Evolutionary conservation across 2,797 vertebrate species (phyloP).

Genomic region (Sardinella longiceps): DNA sequence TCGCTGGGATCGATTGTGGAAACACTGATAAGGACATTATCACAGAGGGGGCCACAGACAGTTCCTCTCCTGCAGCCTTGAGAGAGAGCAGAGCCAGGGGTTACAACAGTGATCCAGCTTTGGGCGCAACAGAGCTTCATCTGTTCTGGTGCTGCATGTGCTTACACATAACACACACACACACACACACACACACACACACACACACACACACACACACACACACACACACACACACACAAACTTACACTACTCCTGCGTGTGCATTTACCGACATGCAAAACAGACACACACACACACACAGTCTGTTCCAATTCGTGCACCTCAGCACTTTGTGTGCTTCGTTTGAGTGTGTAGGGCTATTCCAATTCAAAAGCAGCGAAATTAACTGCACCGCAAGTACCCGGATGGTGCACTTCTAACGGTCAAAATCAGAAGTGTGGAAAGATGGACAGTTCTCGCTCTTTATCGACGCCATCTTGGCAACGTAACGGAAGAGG

Average conservation of each 20-base stretch:
- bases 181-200: slow-evolving; percentile 52
- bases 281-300: background rate
- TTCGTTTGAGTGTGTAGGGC: no score
- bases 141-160: background rate
- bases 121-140: background rate
- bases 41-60: background rate
- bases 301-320: no score
- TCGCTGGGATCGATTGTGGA: slow-evolving; percentile 15
- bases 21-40: slow-evolving; percentile 17
- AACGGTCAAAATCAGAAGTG: no score
- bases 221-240: background rate
- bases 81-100: background rate
- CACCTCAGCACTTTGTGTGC: no score
- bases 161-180: background rate
- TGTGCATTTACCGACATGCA: no score
- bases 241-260: no score
- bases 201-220: background rate
- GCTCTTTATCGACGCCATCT: no score
- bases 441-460: no score
- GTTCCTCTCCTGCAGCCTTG: background rate
- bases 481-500: no score
- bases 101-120: background rate
- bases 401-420: no score
- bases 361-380: no score
- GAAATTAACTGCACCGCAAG: no score